Conservation (phyloP, 2,888 invertebrate genomes). For the Philaethria dido region DNA sequence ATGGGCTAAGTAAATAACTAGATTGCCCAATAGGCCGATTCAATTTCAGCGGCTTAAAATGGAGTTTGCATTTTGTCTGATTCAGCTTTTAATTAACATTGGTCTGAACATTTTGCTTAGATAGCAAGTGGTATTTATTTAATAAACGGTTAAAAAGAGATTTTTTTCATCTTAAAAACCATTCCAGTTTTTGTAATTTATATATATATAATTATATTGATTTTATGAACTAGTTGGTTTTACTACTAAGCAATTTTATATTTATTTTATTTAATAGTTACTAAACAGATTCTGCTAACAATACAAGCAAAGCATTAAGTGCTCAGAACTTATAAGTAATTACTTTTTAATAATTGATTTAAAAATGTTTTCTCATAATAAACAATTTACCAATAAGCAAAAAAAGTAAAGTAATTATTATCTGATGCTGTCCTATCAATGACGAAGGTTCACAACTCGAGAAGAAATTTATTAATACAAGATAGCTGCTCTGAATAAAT, state of each 20-base stretch:
- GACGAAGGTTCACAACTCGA: slow-evolving; percentile 13
- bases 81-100: slow-evolving; percentile 69
- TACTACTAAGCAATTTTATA: not conserved
- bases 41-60: slow-evolving; percentile 60
- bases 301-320: no score
- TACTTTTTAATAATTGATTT: no score
- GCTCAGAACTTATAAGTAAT: no score
- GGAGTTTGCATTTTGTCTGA: slow-evolving; percentile 63
- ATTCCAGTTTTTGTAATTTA: not conserved
- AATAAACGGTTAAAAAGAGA: slow-evolving; percentile 15
- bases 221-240: no score
- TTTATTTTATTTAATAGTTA: no score
- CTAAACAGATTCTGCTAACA: no score
- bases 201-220: no score
- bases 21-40: slow-evolving; percentile 61
- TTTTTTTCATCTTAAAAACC: not conserved
- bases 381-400: not conserved
- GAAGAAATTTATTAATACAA: slow-evolving; percentile 18
- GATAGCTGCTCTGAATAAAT: slow-evolving; percentile 21
- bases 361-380: no score
- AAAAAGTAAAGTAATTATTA: slow-evolving; percentile 14
- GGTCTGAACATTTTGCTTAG: slow-evolving; percentile 43
- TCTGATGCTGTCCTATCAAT: slow-evolving; percentile 22
- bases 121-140: slow-evolving; percentile 13
- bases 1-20: slow-evolving; percentile 76